Evolutionary conservation across 2,888 invertebrate genomes (phyloP).

Genomic region (Luffia ferchaultella): DNA sequence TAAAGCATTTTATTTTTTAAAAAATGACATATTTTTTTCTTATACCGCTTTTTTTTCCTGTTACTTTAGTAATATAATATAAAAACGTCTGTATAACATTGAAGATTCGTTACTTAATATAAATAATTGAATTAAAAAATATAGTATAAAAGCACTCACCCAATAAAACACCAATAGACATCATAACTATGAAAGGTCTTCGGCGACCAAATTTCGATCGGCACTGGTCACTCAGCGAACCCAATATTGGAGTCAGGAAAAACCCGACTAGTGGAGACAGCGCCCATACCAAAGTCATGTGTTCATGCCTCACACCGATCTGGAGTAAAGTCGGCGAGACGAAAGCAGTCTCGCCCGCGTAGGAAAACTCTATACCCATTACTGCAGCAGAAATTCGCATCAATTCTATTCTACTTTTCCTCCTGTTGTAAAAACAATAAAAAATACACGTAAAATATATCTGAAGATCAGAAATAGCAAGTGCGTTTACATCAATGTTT

Average conservation of each 20-base stretch:
- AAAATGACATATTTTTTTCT: no score
- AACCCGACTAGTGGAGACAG: constrained; percentile 93
- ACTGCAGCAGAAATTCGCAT: constrained; percentile 92
- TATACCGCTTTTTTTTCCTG: no score
- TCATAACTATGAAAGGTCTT: constrained; percentile 88
- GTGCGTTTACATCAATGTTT: no score
- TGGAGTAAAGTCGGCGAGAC: constrained; percentile 93
- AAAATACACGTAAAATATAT: no score
- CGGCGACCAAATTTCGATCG: constrained; percentile 81
- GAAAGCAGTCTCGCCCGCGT: constrained; percentile 97
- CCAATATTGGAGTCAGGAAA: constrained; percentile 91
- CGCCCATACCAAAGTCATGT: constrained; percentile 97
- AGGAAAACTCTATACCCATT: constrained; percentile 97
- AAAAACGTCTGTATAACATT: no score
- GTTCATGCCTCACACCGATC: constrained; percentile 90
- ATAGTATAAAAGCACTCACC: constrained; percentile 73
- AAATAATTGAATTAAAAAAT: no score
- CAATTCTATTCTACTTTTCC: constrained; percentile 81
- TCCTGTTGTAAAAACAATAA: constrained; percentile 48
- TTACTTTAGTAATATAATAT: no score
- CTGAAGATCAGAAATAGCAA: no score
- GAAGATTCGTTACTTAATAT: no score
- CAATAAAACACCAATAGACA: constrained; percentile 88
- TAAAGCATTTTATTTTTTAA: no score
- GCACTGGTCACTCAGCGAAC: constrained; percentile 92